phyloP scores from a whole-genome alignment of 2,797 vertebrate genomes.

The Lagorchestes hirsutus region DNA sequence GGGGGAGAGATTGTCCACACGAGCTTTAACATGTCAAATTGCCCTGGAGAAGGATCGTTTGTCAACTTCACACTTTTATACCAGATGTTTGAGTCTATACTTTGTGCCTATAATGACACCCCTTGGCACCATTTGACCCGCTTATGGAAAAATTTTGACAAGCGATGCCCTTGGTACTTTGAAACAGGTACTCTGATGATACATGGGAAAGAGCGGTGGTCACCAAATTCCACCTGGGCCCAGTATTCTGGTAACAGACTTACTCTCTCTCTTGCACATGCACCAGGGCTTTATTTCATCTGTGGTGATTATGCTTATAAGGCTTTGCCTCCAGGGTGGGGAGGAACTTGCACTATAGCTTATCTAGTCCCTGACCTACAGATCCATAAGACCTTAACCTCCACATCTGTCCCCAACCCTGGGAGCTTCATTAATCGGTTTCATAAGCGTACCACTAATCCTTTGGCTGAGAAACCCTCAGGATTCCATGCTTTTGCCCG shows the following conservation, averaged over 20 bases:
- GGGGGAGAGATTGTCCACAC: not conserved
- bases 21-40: not conserved
- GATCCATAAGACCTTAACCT: not conserved
- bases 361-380: not conserved
- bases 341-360: not conserved
- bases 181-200: not conserved
- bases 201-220: not conserved
- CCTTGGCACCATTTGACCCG: not conserved
- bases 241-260: not conserved
- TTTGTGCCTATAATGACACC: not conserved
- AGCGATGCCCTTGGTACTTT: not conserved
- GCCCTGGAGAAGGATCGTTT: not conserved
- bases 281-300: not conserved
- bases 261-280: not conserved
- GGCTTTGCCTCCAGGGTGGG: not conserved
- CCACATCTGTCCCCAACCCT: not conserved
- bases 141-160: not conserved
- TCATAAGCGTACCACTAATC: not conserved
- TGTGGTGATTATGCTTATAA: not conserved
- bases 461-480: not conserved
- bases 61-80: not conserved
- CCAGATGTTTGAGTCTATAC: not conserved
- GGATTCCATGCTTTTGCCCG: not conserved
- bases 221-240: not conserved
- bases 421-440: not conserved